Evolutionary conservation across 2,888 invertebrate genomes (phyloP).

Genomic region (Beris chalybata): DNA sequence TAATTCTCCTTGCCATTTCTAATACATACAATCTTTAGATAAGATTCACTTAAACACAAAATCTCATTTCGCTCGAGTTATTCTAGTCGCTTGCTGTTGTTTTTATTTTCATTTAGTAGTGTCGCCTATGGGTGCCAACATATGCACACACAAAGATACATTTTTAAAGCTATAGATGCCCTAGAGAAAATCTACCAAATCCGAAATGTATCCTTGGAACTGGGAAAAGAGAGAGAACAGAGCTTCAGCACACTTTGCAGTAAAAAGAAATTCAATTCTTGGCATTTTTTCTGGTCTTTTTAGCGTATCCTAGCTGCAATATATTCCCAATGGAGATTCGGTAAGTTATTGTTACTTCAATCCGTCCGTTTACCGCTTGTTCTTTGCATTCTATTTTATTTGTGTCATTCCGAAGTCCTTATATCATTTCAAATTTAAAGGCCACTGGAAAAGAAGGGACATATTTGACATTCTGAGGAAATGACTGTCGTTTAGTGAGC

Average conservation of each 20-base stretch:
- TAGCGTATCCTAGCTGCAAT: background rate
- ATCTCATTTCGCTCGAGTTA: slow-evolving; percentile 15
- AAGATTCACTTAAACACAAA: slow-evolving; percentile 10
- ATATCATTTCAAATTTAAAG: background rate
- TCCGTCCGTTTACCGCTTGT: slow-evolving; percentile 1
- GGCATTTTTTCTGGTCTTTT: slow-evolving; percentile 4
- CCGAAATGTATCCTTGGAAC: background rate
- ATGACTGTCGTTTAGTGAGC: slow-evolving; percentile 17
- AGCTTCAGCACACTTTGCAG: slow-evolving; percentile 6
- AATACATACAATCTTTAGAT: background rate
- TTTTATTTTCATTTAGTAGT: slow-evolving; percentile 18
- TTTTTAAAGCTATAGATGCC: background rate
- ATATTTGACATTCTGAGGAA: slow-evolving; percentile 18
- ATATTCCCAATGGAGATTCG: background rate
- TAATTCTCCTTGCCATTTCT: too few relatives aligned
- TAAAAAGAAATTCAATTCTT: slow-evolving; percentile 16
- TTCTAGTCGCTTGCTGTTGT: slow-evolving; percentile 7
- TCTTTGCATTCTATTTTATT: slow-evolving; percentile 9
- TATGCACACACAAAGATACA: slow-evolving; percentile 4
- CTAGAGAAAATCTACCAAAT: background rate
- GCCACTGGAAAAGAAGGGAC: slow-evolving; percentile 6
- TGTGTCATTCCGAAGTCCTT: background rate
- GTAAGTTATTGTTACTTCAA: slow-evolving; percentile 16
- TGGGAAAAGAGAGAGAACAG: background rate
- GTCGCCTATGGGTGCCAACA: background rate